Conservation (phyloP, 1,140 invertebrate species). For the Drosophila sp. region DNA sequence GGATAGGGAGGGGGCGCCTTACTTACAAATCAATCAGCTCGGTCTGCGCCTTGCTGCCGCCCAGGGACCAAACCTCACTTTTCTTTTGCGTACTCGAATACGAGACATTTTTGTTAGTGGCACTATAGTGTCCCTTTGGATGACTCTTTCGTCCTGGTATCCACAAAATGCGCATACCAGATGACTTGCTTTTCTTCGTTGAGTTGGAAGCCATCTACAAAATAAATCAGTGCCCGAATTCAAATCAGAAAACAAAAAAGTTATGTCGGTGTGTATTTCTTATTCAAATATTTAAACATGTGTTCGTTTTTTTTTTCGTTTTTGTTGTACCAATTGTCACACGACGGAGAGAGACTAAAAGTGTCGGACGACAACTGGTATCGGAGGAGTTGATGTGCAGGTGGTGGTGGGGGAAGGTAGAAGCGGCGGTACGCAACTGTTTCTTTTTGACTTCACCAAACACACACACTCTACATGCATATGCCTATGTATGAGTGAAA, state of each 20-base stretch:
- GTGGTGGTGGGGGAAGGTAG: not conserved
- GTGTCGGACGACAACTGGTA: not conserved
- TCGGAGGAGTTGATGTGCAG: not conserved
- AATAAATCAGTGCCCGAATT: constrained; percentile 42
- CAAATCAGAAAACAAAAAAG: constrained; percentile 31
- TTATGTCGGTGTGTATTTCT: constrained; percentile 13
- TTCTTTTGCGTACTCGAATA: constrained; percentile 72
- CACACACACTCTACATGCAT: not conserved
- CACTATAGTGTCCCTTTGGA: constrained; percentile 67
- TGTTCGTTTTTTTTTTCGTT: not conserved
- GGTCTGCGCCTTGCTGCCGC: constrained; percentile 72
- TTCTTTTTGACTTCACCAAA: constrained; percentile 1
- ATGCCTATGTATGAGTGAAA: not conserved
- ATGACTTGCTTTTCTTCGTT: constrained; percentile 68
- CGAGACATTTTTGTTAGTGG: constrained; percentile 67
- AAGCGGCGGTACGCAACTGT: not conserved
- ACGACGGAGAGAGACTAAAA: not conserved
- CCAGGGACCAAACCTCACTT: constrained; percentile 77
- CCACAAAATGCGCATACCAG: constrained; percentile 75
- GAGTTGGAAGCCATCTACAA: constrained; percentile 65
- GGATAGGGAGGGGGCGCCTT: constrained; percentile 5
- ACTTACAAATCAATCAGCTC: constrained; percentile 77
- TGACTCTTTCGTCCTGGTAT: constrained; percentile 75
- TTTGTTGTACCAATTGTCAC: constrained; percentile 1
- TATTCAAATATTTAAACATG: constrained; percentile 20